Evolutionary conservation across 2,888 invertebrate species (phyloP).

Genomic region (Leptopilina myrica): DNA sequence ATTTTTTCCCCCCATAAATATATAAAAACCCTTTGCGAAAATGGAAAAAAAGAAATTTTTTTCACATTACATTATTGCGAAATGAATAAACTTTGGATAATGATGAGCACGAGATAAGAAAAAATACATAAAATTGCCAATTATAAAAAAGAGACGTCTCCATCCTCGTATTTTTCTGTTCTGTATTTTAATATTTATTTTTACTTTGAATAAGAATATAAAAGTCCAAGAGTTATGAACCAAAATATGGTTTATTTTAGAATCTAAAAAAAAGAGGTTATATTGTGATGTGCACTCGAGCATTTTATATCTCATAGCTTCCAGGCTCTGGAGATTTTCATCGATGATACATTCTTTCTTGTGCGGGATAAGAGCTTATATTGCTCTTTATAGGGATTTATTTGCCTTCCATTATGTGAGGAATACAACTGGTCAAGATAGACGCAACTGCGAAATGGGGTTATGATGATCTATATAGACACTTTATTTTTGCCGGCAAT

Average conservation of each 20-base stretch:
- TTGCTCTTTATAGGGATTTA: constrained; percentile 39
- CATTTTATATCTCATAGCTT: constrained; percentile 37
- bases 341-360: constrained; percentile 22
- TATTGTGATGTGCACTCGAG: not conserved
- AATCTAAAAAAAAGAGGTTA: not conserved
- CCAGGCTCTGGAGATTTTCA: constrained; percentile 38
- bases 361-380: constrained; percentile 28
- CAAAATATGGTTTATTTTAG: not conserved
- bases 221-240: not conserved
- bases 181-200: not conserved
- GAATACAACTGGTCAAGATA: constrained; percentile 39
- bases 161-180: not conserved
- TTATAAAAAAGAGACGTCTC: too few species aligned
- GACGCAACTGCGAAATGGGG: constrained; percentile 25
- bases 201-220: not conserved
- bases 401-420: constrained; percentile 33
- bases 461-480: constrained; percentile 37
- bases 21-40: too few species aligned
- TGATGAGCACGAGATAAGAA: too few species aligned
- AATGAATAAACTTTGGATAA: not conserved
- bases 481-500: constrained; percentile 25
- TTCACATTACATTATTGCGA: not conserved
- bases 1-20: too few species aligned
- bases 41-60: too few species aligned
- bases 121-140: too few species aligned